Evolutionary conservation across 2,888 invertebrate genomes (phyloP).

Genomic region (Belgica antarctica): DNA sequence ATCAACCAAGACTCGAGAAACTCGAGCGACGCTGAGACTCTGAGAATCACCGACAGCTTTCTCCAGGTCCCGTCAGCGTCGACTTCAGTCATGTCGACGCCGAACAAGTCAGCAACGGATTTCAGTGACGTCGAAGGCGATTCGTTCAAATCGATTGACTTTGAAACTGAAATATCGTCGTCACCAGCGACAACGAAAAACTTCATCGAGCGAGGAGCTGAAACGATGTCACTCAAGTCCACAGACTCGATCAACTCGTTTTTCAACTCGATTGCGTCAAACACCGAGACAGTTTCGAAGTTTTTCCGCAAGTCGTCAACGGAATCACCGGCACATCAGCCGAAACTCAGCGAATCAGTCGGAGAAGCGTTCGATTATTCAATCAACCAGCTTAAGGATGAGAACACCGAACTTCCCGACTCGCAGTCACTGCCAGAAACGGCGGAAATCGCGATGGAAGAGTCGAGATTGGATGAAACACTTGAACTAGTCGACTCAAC

Average conservation of each 20-base stretch:
- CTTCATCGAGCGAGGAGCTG: constrained; percentile 43
- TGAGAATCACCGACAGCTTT: constrained; percentile 1
- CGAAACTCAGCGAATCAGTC: constrained; percentile 10
- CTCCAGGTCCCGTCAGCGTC: constrained; percentile 32
- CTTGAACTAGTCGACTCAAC: constrained; percentile 17
- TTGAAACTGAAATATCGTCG: constrained; percentile 55
- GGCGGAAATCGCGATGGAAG: constrained; percentile 25
- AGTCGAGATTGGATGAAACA: constrained; percentile 1
- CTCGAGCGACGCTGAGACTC: constrained; percentile 44
- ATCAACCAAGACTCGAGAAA: constrained; percentile 45
- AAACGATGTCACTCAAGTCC: constrained; percentile 45
- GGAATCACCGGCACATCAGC: constrained; percentile 38
- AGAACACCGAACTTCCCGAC: constrained; percentile 9
- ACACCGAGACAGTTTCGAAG: constrained; percentile 48
- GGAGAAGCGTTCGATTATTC: constrained; percentile 33
- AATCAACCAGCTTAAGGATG: not conserved
- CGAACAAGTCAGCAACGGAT: constrained; percentile 52
- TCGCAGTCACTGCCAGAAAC: constrained; percentile 35
- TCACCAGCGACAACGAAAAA: constrained; percentile 26
- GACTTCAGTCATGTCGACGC: constrained; percentile 28
- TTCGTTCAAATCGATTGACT: constrained; percentile 56
- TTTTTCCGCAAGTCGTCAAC: constrained; percentile 30
- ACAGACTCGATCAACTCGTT: constrained; percentile 53
- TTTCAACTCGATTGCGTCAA: constrained; percentile 54
- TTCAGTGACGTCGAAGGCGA: constrained; percentile 56